Conservation (phyloP, 2,888 invertebrate species). For the Galeruca laticollis region DNA sequence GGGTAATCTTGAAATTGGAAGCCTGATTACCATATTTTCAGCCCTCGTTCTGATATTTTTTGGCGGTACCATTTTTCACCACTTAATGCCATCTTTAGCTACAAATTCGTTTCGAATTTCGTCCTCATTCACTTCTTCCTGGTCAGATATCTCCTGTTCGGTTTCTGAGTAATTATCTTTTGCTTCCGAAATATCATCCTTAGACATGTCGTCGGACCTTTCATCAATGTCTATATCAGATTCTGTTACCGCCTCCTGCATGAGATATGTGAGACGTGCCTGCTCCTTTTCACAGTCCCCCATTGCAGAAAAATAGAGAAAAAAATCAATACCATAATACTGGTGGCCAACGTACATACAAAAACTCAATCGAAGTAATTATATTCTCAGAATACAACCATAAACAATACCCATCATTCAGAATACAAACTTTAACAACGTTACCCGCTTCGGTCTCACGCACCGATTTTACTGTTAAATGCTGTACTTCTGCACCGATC, state of each 20-base stretch:
- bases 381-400: too few species aligned
- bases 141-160: background rate
- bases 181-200: background rate
- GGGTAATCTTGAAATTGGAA: constrained; percentile 12
- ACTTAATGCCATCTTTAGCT: background rate
- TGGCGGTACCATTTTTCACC: background rate
- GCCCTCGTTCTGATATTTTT: background rate
- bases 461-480: too few species aligned
- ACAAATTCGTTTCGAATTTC: background rate
- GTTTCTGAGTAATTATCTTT: background rate
- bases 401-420: too few species aligned
- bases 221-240: background rate
- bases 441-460: too few species aligned
- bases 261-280: background rate
- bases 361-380: too few species aligned
- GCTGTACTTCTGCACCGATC: too few species aligned
- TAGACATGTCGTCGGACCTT: background rate
- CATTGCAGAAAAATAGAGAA: too few species aligned
- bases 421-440: too few species aligned
- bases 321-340: too few species aligned
- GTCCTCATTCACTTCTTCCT: background rate
- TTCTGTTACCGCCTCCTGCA: background rate
- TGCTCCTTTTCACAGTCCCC: background rate
- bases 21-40: background rate
- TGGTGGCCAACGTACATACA: too few species aligned